phyloP scores from a whole-genome alignment of 2,113 vertebrate genomes.

The Lophotis ruficrista region DNA sequence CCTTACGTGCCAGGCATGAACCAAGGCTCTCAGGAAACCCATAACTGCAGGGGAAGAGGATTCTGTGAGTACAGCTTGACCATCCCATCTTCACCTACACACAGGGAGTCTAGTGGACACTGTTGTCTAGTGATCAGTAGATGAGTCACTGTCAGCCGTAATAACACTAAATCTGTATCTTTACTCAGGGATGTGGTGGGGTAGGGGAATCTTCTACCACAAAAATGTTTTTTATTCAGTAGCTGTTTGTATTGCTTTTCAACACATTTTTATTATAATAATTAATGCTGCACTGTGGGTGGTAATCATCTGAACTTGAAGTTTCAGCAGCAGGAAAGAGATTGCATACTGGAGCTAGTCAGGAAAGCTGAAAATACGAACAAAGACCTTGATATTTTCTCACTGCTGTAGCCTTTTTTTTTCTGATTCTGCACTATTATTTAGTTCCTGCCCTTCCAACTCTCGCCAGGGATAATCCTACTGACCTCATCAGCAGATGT shows the following conservation, averaged over 20 bases:
- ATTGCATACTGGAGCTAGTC: background rate
- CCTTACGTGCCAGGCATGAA: background rate
- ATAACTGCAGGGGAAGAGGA: background rate
- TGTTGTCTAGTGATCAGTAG: background rate
- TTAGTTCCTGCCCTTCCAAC: constrained; percentile 12
- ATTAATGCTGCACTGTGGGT: background rate
- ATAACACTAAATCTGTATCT: background rate
- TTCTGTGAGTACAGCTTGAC: background rate
- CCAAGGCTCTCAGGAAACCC: background rate
- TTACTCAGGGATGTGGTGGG: background rate
- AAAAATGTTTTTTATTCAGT: background rate
- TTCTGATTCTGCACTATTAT: constrained; percentile 15
- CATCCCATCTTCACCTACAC: background rate
- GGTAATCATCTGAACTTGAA: background rate
- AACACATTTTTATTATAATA: background rate
- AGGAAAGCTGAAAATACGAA: constrained; percentile 7
- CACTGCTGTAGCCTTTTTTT: background rate
- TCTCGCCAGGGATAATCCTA: background rate
- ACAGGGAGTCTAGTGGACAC: background rate
- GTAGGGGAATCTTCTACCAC: fast-evolving
- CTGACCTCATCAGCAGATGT: constrained; percentile 52
- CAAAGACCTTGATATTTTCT: constrained; percentile 8
- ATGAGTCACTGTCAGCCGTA: background rate
- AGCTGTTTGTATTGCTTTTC: background rate
- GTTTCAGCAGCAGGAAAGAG: background rate